Base-by-base conservation (phyloP, 2,888 invertebrate genomes). In the Andrena praecox region DNA sequence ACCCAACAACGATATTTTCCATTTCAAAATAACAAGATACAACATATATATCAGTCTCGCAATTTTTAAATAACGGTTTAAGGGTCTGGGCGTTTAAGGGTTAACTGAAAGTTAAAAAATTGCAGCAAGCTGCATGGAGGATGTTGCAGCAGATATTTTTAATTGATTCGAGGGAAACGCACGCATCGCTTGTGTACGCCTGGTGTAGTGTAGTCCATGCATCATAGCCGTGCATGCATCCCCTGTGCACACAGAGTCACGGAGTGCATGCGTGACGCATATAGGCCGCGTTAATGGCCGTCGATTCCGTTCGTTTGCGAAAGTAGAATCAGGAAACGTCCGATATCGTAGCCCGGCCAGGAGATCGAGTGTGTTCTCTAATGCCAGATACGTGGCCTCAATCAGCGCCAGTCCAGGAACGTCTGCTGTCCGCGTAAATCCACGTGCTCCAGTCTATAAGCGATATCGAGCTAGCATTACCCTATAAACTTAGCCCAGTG, bases 361-460 rank as follows among this genome's bases (percentile, higher is more conserved):
- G 48, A 48, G 67, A 76, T 84, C 74, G 82, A 72, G 73, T 56
- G 66, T 42, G 62, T 71, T 70, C 76, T 73, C 76, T 73, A 76
- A 84, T 72, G 72, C 73, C 69, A 77, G 72, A 76, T 79, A 78
- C 69, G 69, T 73, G 76, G 79, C 76, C 83, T 76, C 66, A 56
- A 84, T 84, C 83, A 68, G 33, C 52, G 50, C 71, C n/a, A 33
- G 68, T 71, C 72, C 50, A 77, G 68, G 60, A 82, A 68, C 72
- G 68, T 64, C 84, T 69, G 74, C 63, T 35, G 63, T 71, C 74
- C 52, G 56, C 59, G 74, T 70, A 71, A 64, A 78, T 73, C 68
- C 78, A 59, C 64, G 35, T 70, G 54, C 64, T 62, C 59, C 48
- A 31, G 48, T 20, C 83, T 72, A 60, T 78, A 75, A 68, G 60